Conservation (phyloP, 2,113 vertebrate species). For the Bos indicus region DNA sequence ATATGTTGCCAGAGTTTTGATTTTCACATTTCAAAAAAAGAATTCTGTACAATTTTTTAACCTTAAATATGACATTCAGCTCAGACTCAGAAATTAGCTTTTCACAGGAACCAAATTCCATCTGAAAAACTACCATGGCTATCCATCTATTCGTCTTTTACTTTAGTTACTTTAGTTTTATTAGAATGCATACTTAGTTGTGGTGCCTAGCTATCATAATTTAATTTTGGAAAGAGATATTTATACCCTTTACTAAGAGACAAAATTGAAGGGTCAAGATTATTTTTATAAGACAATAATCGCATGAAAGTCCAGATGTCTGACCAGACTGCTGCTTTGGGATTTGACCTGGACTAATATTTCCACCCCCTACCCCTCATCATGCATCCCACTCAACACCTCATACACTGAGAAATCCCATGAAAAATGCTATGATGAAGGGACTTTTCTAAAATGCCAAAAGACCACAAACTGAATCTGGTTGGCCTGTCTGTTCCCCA, state of each 20-base stretch:
- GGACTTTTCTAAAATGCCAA: conserved; percentile 72
- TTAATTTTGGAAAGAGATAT: conserved; percentile 50
- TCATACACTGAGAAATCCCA: conserved; percentile 25
- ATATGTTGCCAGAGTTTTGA: not conserved
- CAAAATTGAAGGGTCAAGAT: conserved; percentile 61
- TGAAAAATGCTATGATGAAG: conserved; percentile 41
- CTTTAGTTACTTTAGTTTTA: conserved; percentile 35
- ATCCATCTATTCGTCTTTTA: not conserved
- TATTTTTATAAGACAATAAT: conserved; percentile 63
- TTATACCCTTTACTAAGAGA: conserved; percentile 39
- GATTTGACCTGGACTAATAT: conserved; percentile 70
- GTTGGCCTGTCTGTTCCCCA: conserved; percentile 75
- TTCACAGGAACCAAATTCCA: not conserved
- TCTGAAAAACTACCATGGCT: not conserved
- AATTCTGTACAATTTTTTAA: not conserved
- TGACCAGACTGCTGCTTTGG: conserved; percentile 53
- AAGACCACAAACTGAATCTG: conserved; percentile 77
- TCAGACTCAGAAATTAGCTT: not conserved
- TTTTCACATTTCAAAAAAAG: not conserved
- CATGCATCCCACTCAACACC: conserved; percentile 70
- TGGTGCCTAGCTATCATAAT: conserved; percentile 40
- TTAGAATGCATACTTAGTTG: not conserved
- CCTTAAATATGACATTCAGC: not conserved
- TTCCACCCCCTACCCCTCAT: not conserved
- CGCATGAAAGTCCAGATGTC: conserved; percentile 60